A percentile compares a stretch with the other conserved stretches of the same genome.
These are phyloP conservation scores for Bagarius yarrelli DNA, from an alignment of 2,113 vertebrate genomes.

Conservation along the genomic window DNA sequence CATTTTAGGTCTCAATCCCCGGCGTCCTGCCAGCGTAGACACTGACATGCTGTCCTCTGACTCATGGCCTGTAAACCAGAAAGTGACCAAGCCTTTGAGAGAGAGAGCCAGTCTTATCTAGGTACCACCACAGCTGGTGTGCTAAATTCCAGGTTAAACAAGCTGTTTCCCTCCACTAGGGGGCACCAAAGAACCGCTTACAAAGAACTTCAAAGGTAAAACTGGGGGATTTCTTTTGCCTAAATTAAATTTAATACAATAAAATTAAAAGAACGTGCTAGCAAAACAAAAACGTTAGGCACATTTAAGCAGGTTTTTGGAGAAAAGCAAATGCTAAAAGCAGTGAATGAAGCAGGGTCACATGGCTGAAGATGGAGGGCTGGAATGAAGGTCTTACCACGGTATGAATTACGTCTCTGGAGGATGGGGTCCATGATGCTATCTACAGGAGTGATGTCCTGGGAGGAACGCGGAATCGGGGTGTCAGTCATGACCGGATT, in stretches of 20 bases:
- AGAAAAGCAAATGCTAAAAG: conserved; percentile 21
- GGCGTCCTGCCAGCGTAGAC: conserved; percentile 89
- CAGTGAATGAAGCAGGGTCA: conserved; percentile 4
- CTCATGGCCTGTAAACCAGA: conserved; percentile 85
- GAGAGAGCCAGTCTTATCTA: conserved; percentile 41
- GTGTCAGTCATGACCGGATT: conserved; percentile 97
- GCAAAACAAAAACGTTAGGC: not conserved
- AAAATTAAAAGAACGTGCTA: not conserved
- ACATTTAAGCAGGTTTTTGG: conserved; percentile 20
- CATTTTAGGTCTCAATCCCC: conserved; percentile 98
- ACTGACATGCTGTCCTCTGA: conserved; percentile 90
- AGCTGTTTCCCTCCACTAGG: conserved; percentile 37
- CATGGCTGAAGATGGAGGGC: not conserved
- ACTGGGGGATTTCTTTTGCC: not conserved
- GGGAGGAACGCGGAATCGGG: conserved; percentile 91
- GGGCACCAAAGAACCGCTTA: conserved; percentile 32
- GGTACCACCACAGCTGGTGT: conserved; percentile 17
- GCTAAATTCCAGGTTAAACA: not conserved
- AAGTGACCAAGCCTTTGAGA: conserved; percentile 72
- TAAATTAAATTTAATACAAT: not conserved
- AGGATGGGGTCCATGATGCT: conserved; percentile 85
- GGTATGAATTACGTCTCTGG: conserved; percentile 92
- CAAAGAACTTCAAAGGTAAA: not conserved
- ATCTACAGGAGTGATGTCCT: conserved; percentile 93
- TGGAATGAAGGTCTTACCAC: conserved; percentile 72